Conservation (phyloP, 2,113 vertebrate species). For the Peromyscus polionotus region DNA sequence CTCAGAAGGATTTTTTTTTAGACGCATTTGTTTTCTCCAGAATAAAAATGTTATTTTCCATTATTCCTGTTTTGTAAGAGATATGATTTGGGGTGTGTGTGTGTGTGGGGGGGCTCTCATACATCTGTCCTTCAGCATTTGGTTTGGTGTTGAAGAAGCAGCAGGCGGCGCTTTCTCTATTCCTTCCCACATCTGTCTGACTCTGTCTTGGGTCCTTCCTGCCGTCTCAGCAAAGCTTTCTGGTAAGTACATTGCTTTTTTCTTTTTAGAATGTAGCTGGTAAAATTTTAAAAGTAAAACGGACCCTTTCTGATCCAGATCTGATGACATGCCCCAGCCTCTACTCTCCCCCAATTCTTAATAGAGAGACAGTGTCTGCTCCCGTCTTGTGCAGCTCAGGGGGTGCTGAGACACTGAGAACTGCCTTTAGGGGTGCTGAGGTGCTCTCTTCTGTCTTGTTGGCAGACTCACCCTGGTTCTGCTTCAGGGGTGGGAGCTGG, state of each 20-base stretch:
- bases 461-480: neutral
- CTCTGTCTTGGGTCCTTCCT: too few species aligned
- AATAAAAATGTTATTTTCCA: constrained; percentile 73
- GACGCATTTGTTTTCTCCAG: constrained; percentile 24
- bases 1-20: neutral
- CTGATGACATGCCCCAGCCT: neutral
- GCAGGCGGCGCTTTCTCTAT: neutral
- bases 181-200: neutral
- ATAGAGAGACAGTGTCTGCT: neutral
- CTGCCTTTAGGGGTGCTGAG: too few species aligned
- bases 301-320: neutral
- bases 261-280: neutral
- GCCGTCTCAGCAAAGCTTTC: neutral
- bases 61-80: constrained; percentile 47
- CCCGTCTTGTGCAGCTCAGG: neutral
- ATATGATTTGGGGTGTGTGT: neutral
- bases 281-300: neutral
- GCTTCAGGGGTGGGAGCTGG: neutral
- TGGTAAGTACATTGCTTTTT: neutral
- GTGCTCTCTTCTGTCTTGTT: neutral
- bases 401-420: neutral
- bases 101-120: neutral
- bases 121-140: neutral
- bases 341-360: neutral
- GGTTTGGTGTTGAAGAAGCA: neutral